Conservation (phyloP, 1,140 invertebrate species). For the Meloidogyne chitwoodi region DNA sequence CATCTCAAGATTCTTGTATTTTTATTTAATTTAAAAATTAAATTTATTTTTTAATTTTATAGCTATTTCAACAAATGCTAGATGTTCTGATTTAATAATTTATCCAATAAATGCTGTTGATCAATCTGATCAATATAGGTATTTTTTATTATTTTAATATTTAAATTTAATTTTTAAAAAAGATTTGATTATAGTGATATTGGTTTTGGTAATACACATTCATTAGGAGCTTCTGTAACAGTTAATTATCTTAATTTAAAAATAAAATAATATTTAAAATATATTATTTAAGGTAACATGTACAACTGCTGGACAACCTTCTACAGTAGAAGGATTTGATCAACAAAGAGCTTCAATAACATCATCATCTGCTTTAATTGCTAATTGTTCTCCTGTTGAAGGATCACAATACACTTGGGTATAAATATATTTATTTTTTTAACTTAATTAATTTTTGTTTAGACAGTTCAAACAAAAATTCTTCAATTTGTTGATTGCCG, state of each 20-base stretch:
- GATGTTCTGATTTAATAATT: conserved; percentile 57
- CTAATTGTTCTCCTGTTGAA: conserved; percentile 58
- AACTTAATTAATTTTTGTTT: background rate
- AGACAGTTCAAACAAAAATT: conserved; percentile 55
- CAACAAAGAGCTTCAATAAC: conserved; percentile 59
- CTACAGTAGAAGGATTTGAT: conserved; percentile 59
- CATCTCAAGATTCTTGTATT: conserved; percentile 23
- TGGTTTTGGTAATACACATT: conserved; percentile 57
- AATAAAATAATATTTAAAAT: background rate
- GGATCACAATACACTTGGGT: conserved; percentile 58
- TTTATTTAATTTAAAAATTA: background rate
- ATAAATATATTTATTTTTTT: background rate
- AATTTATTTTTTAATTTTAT: background rate
- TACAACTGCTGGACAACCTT: conserved; percentile 57
- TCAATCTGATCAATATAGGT: conserved; percentile 58
- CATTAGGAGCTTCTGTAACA: conserved; percentile 6
- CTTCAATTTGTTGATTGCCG: conserved; percentile 59
- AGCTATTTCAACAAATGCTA: conserved; percentile 53
- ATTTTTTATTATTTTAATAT: background rate
- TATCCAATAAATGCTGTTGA: conserved; percentile 59
- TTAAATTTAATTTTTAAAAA: background rate
- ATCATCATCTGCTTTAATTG: conserved; percentile 50
- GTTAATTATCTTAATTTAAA: background rate
- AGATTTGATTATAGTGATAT: conserved; percentile 60
- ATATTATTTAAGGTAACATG: conserved; percentile 54